phyloP scores from a whole-genome alignment of 2,888 invertebrate species.

The Blastobasis adustella region DNA sequence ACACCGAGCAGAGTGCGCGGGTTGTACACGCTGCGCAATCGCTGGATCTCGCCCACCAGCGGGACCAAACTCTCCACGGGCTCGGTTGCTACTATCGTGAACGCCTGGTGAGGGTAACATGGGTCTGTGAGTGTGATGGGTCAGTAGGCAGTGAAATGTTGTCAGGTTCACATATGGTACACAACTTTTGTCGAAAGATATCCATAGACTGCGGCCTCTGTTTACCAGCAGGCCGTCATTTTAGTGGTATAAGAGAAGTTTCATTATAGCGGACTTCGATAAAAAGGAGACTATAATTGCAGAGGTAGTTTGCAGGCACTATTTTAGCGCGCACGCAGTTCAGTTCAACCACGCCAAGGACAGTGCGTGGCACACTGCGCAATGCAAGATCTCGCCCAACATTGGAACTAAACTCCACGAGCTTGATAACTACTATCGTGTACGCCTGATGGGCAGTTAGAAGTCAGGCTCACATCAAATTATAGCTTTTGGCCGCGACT shows the following conservation, averaged over 20 bases:
- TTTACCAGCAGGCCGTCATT: too few species aligned
- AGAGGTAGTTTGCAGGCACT: too few species aligned
- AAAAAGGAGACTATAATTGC: too few species aligned
- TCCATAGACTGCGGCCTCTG: too few species aligned
- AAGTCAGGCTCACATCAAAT: too few species aligned
- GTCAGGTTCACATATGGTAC: too few species aligned
- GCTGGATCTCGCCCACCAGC: conserved; percentile 79
- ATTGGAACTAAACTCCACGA: conserved; percentile 82
- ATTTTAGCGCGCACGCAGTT: conserved; percentile 79
- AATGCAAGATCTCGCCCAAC: conserved; percentile 79
- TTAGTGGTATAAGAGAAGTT: too few species aligned
- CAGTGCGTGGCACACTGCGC: conserved; percentile 37
- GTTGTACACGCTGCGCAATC: conserved; percentile 59
- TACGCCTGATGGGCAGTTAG: conserved; percentile 42
- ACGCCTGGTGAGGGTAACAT: conserved; percentile 31
- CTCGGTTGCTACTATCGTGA: conserved; percentile 60
- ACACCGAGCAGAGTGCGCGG: conserved; percentile 75
- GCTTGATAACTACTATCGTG: conserved; percentile 59
- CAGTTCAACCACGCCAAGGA: conserved; percentile 81
- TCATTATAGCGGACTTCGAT: too few species aligned
- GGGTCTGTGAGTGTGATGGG: too few species aligned
- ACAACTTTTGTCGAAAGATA: too few species aligned
- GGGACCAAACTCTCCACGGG: conserved; percentile 83
- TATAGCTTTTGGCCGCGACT: too few species aligned
- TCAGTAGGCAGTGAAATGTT: too few species aligned